Base-by-base conservation (phyloP, 2,888 invertebrate species). In the Ormyrus labotus region DNA sequence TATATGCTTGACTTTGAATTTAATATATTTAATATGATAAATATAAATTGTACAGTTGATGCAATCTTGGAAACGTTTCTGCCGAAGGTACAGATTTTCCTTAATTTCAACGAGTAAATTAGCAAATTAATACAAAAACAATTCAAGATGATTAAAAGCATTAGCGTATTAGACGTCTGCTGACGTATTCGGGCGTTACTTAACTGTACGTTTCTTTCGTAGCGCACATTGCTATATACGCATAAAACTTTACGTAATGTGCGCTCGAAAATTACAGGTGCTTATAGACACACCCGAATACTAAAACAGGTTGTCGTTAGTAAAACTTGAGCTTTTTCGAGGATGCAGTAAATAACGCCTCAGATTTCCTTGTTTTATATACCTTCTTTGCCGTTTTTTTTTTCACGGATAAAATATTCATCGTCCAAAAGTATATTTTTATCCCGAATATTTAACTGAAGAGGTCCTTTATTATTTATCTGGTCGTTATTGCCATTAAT, bases 281-380 rank as follows among this genome's bases (percentile, higher is more conserved):
- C 65, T 68, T 47, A 10, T 50, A 11, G 78, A 78, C 78, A 81
- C 78, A 78, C 81, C 81, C 78, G 74, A 70, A 71, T 74, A 71
- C 68, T 72, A 77, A 78, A 76, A 76, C 76, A 69, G 69, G 76
- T 81, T 79, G 67, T 80, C 72, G 80, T 74, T 71, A 72, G 68
- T 47, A 79, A 78, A 79, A 76, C 79, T 79, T 79, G 76, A 76
- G 13, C 69, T 79, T 81, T 81, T 79, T 73, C 63, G 74, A 76
- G 76, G 68, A 73, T 79, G 76, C 64, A 9, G 50, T 60, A 67
- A 65, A 70, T 50, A 65, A 67, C 19, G 53, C 69, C 68, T 61
- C 60, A 9, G 50, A 71, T 72, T 78, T 72, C 13, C 53, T 78
- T 55, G 53, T 64, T 74, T 4, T 58, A 63, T 74, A 65, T 79